Evolutionary conservation across 2,113 vertebrate species (phyloP).

Genomic region (Buteo buteo): DNA sequence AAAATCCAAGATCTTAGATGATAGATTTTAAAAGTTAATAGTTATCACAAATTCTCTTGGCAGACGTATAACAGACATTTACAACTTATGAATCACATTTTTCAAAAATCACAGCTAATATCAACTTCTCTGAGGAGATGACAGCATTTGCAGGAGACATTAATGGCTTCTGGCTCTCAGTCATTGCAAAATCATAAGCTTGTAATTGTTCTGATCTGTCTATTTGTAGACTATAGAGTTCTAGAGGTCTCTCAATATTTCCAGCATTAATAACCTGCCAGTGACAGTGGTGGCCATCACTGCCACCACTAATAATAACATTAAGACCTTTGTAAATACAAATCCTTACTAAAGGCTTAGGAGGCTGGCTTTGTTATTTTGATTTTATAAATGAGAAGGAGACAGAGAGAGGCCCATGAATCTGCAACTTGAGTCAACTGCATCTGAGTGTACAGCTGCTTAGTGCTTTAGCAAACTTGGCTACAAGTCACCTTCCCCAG

Average conservation of each 20-base stretch:
- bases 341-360: neutral
- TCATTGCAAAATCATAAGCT: constrained; percentile 17
- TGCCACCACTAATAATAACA: neutral
- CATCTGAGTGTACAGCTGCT: neutral
- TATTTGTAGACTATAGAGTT: neutral
- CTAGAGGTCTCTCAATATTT: neutral
- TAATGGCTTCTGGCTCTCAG: constrained; percentile 25
- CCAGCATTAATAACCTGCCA: neutral
- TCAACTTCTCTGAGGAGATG: neutral
- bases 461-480: neutral
- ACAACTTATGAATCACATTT: constrained; percentile 6
- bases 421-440: neutral
- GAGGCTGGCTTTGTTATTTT: neutral
- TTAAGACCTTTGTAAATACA: neutral
- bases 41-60: neutral
- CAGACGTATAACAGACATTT: constrained; percentile 13
- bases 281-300: neutral
- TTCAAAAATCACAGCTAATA: constrained; percentile 6
- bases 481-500: neutral
- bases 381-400: neutral
- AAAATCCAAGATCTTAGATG: neutral
- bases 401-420: neutral
- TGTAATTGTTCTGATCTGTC: neutral
- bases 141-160: neutral
- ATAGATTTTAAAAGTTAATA: constrained; percentile 2